phyloP scores from a whole-genome alignment of 64 coral and sea anemone species.

The Stichodactyla helianthus region DNA sequence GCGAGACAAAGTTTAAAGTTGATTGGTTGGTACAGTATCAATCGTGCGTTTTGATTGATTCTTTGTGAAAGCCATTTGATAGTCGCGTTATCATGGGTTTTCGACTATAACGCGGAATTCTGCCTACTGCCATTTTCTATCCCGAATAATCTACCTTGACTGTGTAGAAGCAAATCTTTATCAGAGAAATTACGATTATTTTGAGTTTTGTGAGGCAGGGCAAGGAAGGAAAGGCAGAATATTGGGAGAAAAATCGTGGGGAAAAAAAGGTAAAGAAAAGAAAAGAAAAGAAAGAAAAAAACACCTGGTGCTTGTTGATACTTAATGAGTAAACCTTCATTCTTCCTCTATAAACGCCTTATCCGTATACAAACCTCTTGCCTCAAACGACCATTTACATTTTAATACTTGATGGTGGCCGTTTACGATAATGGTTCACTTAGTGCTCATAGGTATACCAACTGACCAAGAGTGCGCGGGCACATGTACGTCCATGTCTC shows the following conservation, averaged over 20 bases:
- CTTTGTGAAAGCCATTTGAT: no score
- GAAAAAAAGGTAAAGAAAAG: not conserved
- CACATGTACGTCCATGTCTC: not conserved
- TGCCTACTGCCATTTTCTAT: no score
- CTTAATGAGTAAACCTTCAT: not conserved
- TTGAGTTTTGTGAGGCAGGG: not conserved
- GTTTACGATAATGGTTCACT: not conserved
- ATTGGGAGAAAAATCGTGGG: not conserved
- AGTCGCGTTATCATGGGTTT: no score
- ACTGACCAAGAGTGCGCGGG: not conserved
- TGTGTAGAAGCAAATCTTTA: no score
- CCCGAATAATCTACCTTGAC: no score
- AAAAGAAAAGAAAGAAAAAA: not conserved
- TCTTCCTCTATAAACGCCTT: not conserved
- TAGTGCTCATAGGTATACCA: not conserved
- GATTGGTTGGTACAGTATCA: no score
- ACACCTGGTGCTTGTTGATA: not conserved
- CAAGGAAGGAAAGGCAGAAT: not conserved
- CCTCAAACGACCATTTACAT: not conserved
- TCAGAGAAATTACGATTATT: not conserved
- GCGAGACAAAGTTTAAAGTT: no score
- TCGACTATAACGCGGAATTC: no score
- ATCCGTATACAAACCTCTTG: not conserved
- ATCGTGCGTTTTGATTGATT: no score
- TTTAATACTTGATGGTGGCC: not conserved